Percentiles rank a stretch among this genome's conserved stretches.
phyloP scores from a whole-genome alignment of 2,888 invertebrate genomes.

The Herminia tarsipennalis region DNA sequence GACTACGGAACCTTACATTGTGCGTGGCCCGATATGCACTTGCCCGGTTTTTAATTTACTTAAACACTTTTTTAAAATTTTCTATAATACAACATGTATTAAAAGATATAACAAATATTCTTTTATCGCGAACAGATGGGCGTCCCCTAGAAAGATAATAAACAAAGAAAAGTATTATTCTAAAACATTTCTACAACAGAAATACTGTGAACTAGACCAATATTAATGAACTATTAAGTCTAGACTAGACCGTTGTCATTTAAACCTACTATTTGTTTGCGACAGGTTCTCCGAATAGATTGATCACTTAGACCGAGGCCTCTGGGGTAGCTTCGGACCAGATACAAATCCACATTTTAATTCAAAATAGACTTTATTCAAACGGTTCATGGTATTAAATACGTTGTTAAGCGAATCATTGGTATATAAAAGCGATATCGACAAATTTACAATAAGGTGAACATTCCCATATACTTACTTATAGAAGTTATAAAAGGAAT shows the following conservation, averaged over 20 bases:
- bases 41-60: no score
- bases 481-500: constrained; percentile 18
- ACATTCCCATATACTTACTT: constrained; percentile 26
- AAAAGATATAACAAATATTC: no score
- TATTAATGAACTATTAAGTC: no score
- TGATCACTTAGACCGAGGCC: constrained; percentile 2
- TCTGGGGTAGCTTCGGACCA: neutral
- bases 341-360: neutral
- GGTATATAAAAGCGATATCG: constrained; percentile 11
- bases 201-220: no score
- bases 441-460: constrained; percentile 12
- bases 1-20: no score
- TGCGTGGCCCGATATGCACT: no score
- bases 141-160: no score
- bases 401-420: neutral
- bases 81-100: no score
- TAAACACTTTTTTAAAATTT: no score
- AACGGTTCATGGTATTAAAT: neutral
- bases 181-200: no score
- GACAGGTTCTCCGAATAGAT: constrained; percentile 12
- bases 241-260: constrained; percentile 31
- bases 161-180: no score
- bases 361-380: neutral
- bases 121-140: no score
- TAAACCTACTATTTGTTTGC: constrained; percentile 11